Evolutionary conservation across 2,113 vertebrate species (phyloP).

Genomic region (Chelonoidis abingdonii): DNA sequence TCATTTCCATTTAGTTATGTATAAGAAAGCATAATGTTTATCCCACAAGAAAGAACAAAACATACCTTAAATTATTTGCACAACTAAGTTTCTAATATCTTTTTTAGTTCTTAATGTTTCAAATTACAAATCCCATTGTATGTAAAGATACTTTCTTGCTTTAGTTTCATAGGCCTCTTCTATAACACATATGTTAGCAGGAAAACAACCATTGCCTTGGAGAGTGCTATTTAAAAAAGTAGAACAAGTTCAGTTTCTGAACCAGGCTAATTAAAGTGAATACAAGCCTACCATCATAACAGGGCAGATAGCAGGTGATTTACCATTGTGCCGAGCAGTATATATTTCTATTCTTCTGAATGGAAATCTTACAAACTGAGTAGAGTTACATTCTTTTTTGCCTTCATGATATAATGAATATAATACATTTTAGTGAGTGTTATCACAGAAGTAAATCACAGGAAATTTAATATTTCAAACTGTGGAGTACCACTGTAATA

Average conservation of each 20-base stretch:
- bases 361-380: background rate
- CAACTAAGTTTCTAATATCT: background rate
- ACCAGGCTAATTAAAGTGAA: background rate
- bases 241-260: background rate
- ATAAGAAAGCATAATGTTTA: background rate
- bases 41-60: accelerated
- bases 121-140: background rate
- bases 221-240: background rate
- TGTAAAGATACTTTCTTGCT: background rate
- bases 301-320: accelerated
- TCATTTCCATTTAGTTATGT: background rate
- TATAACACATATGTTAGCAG: background rate
- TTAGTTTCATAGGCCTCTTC: background rate
- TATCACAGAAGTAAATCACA: background rate
- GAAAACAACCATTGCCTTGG: background rate
- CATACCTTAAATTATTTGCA: background rate
- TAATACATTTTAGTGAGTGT: background rate
- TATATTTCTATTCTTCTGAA: background rate
- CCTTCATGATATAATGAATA: background rate
- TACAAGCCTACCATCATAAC: background rate
- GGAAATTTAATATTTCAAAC: background rate
- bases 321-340: background rate
- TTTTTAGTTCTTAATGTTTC: background rate
- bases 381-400: background rate
- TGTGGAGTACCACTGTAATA: background rate